A percentile compares a stretch with the other conserved stretches of the same genome.
These are phyloP conservation scores for Acipenser oxyrinchus DNA, from an alignment of 2,797 vertebrate genomes.

Conservation along the genomic window DNA sequence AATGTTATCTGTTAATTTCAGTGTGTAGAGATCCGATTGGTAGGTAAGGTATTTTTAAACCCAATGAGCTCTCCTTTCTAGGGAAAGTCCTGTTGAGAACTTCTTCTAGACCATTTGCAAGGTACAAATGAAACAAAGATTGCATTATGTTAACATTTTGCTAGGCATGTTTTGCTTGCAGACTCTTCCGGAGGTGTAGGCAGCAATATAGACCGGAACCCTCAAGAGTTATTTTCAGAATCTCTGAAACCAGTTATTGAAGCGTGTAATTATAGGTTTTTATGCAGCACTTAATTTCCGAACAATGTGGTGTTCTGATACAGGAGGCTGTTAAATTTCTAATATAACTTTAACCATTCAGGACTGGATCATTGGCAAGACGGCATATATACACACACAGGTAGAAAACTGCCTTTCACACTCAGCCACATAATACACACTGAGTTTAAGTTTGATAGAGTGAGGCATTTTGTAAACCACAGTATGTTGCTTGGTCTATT, in stretches of 20 bases:
- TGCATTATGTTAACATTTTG: background rate
- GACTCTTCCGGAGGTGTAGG: background rate
- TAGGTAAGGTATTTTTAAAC: background rate
- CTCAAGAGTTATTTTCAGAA: slow-evolving; percentile 59
- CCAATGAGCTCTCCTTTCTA: background rate
- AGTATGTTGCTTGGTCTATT: no score
- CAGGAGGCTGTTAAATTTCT: slow-evolving; percentile 57
- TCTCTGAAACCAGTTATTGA: slow-evolving; percentile 61
- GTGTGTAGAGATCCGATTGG: no score
- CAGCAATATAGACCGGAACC: slow-evolving; percentile 55
- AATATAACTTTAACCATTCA: slow-evolving; percentile 29
- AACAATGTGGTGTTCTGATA: slow-evolving; percentile 71
- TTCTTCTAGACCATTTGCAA: background rate
- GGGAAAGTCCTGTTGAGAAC: background rate
- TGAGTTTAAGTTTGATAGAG: no score
- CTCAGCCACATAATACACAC: no score
- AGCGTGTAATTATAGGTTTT: slow-evolving; percentile 67
- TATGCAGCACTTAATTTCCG: slow-evolving; percentile 67
- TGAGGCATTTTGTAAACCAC: no score
- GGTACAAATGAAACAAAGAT: background rate
- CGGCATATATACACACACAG: slow-evolving; percentile 8
- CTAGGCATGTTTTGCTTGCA: background rate
- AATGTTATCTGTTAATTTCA: no score
- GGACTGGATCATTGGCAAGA: slow-evolving; percentile 22
- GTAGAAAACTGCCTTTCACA: no score